Evolutionary conservation across 2,113 vertebrate species (phyloP).

Genomic region (Notechis scutatus): DNA sequence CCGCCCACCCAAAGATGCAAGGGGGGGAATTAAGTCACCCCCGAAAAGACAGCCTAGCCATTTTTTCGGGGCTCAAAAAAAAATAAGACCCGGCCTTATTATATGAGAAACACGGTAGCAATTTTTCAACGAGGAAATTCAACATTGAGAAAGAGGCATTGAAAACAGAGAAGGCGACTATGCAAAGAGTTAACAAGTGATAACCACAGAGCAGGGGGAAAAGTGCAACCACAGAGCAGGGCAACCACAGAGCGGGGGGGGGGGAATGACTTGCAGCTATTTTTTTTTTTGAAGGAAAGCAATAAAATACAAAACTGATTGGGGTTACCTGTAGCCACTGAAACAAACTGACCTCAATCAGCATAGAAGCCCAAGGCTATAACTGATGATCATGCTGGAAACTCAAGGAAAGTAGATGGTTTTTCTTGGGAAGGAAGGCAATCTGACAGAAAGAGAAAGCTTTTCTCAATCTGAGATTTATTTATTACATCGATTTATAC

Average conservation of each 20-base stretch:
- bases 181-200: not conserved
- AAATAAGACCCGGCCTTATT: too few relatives aligned
- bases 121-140: not conserved
- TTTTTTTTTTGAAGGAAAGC: not conserved
- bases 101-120: too few relatives aligned
- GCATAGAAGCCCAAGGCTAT: constrained; percentile 1
- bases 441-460: not conserved
- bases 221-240: not conserved
- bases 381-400: not conserved
- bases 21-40: too few relatives aligned
- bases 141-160: not conserved
- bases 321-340: not conserved
- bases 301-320: constrained; percentile 19
- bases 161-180: not conserved
- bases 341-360: constrained; percentile 22
- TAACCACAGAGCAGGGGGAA: too few relatives aligned
- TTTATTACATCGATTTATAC: not conserved
- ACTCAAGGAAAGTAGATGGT: not conserved
- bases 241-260: too few relatives aligned
- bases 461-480: not conserved
- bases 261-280: not conserved
- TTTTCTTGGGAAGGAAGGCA: not conserved
- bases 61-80: too few relatives aligned
- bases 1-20: too few relatives aligned
- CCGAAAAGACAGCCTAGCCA: too few relatives aligned